Percentiles rank a stretch among this genome's conserved stretches.
phyloP scores from a whole-genome alignment of 2,113 vertebrate genomes.

The Vimba vimba region DNA sequence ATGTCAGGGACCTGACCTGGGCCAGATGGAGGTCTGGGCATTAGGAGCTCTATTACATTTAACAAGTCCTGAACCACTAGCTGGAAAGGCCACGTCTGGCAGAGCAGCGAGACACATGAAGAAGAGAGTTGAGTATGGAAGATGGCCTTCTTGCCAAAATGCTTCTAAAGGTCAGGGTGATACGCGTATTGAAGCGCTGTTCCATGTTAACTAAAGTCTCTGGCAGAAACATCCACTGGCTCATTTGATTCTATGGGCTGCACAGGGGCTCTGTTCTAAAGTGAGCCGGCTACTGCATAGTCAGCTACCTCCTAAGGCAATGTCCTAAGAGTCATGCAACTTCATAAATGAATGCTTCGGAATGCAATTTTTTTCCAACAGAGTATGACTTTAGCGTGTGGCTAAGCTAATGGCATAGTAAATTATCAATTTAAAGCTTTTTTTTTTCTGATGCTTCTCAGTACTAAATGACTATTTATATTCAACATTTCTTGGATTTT shows the following conservation, averaged over 20 bases:
- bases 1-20: conserved; percentile 57
- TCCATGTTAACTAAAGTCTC: conserved; percentile 48
- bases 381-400: neutral
- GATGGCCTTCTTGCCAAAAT: conserved; percentile 31
- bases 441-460: neutral
- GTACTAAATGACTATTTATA: neutral
- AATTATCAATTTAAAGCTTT: too few species aligned
- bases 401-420: too few species aligned
- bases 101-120: neutral
- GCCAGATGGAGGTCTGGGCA: conserved; percentile 53
- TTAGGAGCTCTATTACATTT: conserved; percentile 60
- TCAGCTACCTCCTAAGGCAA: neutral
- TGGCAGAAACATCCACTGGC: conserved; percentile 56
- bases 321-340: neutral
- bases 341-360: neutral
- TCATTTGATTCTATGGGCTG: conserved; percentile 50
- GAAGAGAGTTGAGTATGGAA: conserved; percentile 17
- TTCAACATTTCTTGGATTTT: neutral
- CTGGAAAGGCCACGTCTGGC: conserved; percentile 56
- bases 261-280: neutral
- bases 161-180: conserved; percentile 66
- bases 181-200: conserved; percentile 51
- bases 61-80: conserved; percentile 54
- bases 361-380: neutral
- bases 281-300: neutral